Evolutionary conservation across 2,888 invertebrate genomes (phyloP).

Genomic region (Xylota segnis): DNA sequence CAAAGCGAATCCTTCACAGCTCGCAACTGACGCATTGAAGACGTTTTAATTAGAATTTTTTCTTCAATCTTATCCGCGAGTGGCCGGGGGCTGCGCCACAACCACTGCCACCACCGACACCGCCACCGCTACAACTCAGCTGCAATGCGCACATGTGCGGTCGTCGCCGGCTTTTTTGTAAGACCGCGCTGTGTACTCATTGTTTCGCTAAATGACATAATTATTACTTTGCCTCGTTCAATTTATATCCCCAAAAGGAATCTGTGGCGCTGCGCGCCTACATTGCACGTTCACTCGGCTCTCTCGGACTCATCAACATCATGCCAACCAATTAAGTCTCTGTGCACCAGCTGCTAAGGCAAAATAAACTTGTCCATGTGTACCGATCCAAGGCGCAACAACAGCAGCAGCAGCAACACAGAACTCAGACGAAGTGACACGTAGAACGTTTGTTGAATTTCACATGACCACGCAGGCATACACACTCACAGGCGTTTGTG

Average conservation of each 20-base stretch:
- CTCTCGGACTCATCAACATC: slow-evolving; percentile 72
- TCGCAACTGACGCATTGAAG: slow-evolving; percentile 69
- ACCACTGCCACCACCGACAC: background rate
- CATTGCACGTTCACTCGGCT: slow-evolving; percentile 53
- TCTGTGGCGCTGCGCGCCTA: slow-evolving; percentile 72
- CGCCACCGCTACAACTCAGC: slow-evolving; percentile 31
- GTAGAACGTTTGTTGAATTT: slow-evolving; percentile 74
- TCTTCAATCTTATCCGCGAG: slow-evolving; percentile 43
- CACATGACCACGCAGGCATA: slow-evolving; percentile 61
- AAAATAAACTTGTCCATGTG: slow-evolving; percentile 70
- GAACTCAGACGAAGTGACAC: slow-evolving; percentile 59
- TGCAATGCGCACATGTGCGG: slow-evolving; percentile 67
- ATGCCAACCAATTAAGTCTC: slow-evolving; percentile 74
- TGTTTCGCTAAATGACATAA: slow-evolving; percentile 76
- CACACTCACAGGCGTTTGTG: slow-evolving; percentile 25
- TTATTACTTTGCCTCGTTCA: slow-evolving; percentile 76
- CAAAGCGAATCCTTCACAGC: slow-evolving; percentile 72
- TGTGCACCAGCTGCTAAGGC: slow-evolving; percentile 65
- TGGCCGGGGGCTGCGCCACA: slow-evolving; percentile 46
- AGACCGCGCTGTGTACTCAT: slow-evolving; percentile 69
- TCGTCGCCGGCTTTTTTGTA: slow-evolving; percentile 67
- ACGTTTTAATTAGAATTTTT: slow-evolving; percentile 74
- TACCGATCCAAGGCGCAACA: slow-evolving; percentile 29
- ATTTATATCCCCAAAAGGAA: slow-evolving; percentile 76
- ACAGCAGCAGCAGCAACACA: background rate